Evolutionary conservation across 2,113 vertebrate genomes (phyloP).

Genomic region (Crotalus helleri): DNA sequence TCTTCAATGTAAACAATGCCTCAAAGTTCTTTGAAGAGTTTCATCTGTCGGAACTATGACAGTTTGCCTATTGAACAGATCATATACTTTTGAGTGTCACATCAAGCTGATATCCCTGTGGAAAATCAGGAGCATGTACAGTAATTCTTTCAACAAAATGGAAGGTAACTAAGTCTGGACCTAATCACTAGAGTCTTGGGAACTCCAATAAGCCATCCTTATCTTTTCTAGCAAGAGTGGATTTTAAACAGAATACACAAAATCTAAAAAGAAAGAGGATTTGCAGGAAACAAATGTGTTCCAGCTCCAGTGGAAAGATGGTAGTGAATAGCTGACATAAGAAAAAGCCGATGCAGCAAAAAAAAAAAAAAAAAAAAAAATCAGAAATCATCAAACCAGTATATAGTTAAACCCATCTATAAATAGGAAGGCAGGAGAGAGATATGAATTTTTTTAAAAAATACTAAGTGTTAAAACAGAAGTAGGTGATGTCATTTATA

Average conservation of each 20-base stretch:
- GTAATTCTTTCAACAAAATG: not conserved
- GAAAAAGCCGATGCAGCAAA: not conserved
- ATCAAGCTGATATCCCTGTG: not conserved
- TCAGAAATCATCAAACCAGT: not conserved
- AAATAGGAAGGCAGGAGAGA: not conserved
- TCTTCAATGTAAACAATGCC: no score
- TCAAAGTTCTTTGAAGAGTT: no score
- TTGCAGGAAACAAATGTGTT: not conserved
- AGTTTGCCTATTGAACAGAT: not conserved
- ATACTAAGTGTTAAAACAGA: constrained; percentile 20
- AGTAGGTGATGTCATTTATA: constrained; percentile 11
- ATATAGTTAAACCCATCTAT: not conserved
- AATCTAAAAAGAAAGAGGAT: not conserved
- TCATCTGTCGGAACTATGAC: no score
- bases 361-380: not conserved
- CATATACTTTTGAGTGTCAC: not conserved
- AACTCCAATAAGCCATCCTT: not conserved
- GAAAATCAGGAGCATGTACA: not conserved
- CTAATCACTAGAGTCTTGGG: no score
- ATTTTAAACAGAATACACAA: not conserved
- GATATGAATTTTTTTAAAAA: not conserved
- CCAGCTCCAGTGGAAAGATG: not conserved
- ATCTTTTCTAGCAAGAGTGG: not conserved
- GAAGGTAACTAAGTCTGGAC: not conserved
- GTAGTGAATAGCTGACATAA: not conserved